phyloP scores from a whole-genome alignment of 2,888 invertebrate species.

The Lysandra coridon region DNA sequence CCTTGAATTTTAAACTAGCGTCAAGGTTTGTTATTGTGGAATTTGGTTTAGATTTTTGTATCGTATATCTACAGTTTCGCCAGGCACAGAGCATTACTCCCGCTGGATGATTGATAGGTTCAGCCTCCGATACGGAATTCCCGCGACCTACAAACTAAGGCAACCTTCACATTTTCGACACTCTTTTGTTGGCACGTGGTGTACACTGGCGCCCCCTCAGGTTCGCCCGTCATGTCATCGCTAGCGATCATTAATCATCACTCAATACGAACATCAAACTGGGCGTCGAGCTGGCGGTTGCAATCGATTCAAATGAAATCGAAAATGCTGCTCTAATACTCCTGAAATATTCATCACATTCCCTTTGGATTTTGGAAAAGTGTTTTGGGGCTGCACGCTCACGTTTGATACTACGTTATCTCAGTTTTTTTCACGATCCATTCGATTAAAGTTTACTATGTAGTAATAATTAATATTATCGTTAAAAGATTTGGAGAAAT shows the following conservation, averaged over 20 bases:
- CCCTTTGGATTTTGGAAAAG: constrained; percentile 15
- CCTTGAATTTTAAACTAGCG: constrained; percentile 10
- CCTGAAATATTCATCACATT: constrained; percentile 29
- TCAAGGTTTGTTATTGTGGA: constrained; percentile 4
- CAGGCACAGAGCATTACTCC: constrained; percentile 49
- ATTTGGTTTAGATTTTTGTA: constrained; percentile 10
- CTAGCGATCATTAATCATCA: constrained; percentile 73
- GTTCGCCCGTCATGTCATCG: constrained; percentile 76
- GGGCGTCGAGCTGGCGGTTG: constrained; percentile 75
- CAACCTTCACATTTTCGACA: constrained; percentile 77
- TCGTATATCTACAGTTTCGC: constrained; percentile 6
- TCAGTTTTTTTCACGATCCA: background rate
- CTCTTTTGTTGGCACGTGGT: constrained; percentile 77
- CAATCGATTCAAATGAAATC: constrained; percentile 47
- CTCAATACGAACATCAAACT: constrained; percentile 72
- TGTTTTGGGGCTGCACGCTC: background rate
- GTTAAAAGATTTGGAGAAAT: constrained; percentile 16
- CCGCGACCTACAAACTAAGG: constrained; percentile 77
- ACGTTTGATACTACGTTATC: background rate
- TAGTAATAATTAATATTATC: too few species aligned
- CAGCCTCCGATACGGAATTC: constrained; percentile 62
- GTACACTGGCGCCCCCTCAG: constrained; percentile 58
- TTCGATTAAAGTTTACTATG: too few species aligned
- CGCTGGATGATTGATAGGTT: constrained; percentile 74
- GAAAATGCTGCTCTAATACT: constrained; percentile 32